Percentiles rank a stretch among this genome's conserved stretches.
These are phyloP conservation scores for Liparis tanakae DNA, from an alignment of 2,797 vertebrate genomes.

Conservation along the genomic window DNA sequence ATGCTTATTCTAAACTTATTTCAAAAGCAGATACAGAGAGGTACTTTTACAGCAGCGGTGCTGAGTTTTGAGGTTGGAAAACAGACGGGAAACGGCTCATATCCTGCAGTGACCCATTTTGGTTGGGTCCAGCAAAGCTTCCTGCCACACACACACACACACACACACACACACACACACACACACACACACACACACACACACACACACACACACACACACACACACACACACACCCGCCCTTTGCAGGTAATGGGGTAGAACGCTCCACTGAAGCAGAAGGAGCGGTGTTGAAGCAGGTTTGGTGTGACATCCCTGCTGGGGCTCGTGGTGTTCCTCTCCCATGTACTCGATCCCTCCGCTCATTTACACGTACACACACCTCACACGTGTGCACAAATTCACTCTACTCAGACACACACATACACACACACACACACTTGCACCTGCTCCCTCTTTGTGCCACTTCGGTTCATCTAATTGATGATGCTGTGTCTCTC, in stretches of 20 bases:
- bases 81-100: conserved; percentile 33
- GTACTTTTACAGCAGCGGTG: conserved; percentile 13
- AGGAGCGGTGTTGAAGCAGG: conserved; percentile 49
- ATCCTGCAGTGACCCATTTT: conserved; percentile 66
- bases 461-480: conserved; percentile 72
- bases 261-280: conserved; percentile 56
- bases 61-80: conserved; percentile 28
- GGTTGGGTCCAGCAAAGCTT: conserved; percentile 50
- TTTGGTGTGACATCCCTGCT: conserved; percentile 61
- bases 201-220: conserved; percentile 16
- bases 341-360: conserved; percentile 50
- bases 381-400: conserved; percentile 40
- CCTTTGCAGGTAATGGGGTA: conserved; percentile 65
- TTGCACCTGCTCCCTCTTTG: conserved; percentile 76
- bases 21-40: conserved; percentile 20
- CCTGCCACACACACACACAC: conserved; percentile 6
- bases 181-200: conserved; percentile 12
- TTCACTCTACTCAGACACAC: not conserved
- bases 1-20: conserved; percentile 26
- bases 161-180: conserved; percentile 10
- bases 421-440: conserved; percentile 46
- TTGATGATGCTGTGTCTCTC: conserved; percentile 65
- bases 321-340: conserved; percentile 54
- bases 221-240: conserved; percentile 12
- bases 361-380: conserved; percentile 59